These are phyloP conservation scores for Parthenolecanium corni DNA, from an alignment of 2,888 invertebrate genomes.

Conservation along the genomic window DNA sequence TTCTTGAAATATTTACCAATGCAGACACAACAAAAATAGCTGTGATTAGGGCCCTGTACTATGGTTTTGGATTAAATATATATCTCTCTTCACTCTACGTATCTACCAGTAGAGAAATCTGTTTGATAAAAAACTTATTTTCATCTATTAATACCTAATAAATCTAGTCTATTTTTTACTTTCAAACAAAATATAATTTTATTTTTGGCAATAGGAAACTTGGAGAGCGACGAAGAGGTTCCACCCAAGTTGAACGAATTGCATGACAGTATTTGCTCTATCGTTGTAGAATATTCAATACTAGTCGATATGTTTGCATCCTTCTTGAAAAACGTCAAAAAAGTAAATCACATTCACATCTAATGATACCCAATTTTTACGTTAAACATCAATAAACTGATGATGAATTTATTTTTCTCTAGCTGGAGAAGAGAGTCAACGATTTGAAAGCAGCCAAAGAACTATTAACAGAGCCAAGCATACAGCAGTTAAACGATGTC, in stretches of 20 bases:
- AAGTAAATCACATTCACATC: slow-evolving; percentile 38
- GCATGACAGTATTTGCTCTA: slow-evolving; percentile 52
- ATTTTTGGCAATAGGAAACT: slow-evolving; percentile 30
- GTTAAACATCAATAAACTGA: slow-evolving; percentile 1
- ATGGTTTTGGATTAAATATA: no score
- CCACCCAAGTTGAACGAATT: slow-evolving; percentile 53
- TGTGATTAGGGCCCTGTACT: no score
- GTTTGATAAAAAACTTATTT: neutral
- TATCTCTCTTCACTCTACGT: no score
- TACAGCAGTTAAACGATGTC: slow-evolving; percentile 15
- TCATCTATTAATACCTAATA: slow-evolving; percentile 4
- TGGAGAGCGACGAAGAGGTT: slow-evolving; percentile 48
- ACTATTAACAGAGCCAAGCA: neutral
- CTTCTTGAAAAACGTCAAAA: slow-evolving; percentile 55
- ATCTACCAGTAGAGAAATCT: no score
- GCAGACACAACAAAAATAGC: no score
- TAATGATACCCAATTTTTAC: no score
- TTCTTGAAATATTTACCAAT: no score
- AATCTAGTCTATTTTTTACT: slow-evolving; percentile 13
- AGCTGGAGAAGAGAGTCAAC: slow-evolving; percentile 48
- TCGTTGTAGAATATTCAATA: slow-evolving; percentile 58
- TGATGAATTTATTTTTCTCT: slow-evolving; percentile 32
- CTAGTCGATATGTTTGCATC: slow-evolving; percentile 56
- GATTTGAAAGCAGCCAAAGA: slow-evolving; percentile 8
- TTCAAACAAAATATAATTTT: neutral